These are phyloP conservation scores for Cryptophagus acutangulus DNA, from an alignment of 2,888 invertebrate species.

Conservation along the genomic window DNA sequence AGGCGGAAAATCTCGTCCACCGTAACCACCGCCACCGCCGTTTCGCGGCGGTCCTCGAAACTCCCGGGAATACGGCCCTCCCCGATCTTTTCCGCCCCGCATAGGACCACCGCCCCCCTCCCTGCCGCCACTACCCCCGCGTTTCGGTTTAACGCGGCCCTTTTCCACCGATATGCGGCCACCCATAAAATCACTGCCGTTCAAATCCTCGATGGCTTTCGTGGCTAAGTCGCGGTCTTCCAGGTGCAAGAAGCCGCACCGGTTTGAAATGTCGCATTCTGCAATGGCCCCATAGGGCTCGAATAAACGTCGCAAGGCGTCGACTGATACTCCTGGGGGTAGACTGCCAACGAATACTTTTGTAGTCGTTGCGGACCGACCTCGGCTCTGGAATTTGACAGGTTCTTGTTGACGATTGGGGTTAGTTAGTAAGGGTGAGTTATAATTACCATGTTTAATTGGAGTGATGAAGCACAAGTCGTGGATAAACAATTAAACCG, in stretches of 20 bases:
- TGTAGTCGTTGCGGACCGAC: constrained; percentile 42
- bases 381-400: constrained; percentile 40
- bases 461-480: no score
- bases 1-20: constrained; percentile 13
- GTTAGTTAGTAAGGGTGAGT: no score
- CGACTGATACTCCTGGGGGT: constrained; percentile 76
- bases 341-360: constrained; percentile 94
- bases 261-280: constrained; percentile 91
- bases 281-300: constrained; percentile 82
- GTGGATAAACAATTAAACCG: no score
- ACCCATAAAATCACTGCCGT: constrained; percentile 79
- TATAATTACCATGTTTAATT: no score
- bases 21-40: constrained; percentile 14
- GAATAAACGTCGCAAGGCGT: constrained; percentile 78
- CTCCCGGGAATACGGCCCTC: constrained; percentile 43
- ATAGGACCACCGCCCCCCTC: constrained; percentile 49
- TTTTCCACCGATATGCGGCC: constrained; percentile 79
- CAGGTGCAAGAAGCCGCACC: constrained; percentile 92
- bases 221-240: constrained; percentile 76
- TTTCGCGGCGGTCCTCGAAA: constrained; percentile 25
- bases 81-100: constrained; percentile 51
- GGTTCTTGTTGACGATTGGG: no score
- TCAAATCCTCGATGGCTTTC: constrained; percentile 73
- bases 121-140: constrained; percentile 53
- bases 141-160: constrained; percentile 70